Conservation (phyloP, 2,113 vertebrate genomes). For the Verasper variegatus region DNA sequence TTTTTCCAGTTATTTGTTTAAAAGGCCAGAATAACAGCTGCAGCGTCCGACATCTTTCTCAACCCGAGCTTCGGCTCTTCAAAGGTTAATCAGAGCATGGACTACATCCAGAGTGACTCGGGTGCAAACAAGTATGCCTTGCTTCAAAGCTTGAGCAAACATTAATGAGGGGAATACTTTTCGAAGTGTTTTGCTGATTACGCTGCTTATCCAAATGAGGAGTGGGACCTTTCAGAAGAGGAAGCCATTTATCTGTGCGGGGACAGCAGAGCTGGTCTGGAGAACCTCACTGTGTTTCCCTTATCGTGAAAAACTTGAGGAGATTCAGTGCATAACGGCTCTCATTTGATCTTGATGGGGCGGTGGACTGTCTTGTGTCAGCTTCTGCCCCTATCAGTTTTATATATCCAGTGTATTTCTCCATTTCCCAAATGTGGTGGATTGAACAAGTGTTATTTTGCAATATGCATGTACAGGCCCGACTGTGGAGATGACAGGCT, state of each 20-base stretch:
- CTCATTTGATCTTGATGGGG: constrained; percentile 72
- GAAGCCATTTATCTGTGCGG: constrained; percentile 76
- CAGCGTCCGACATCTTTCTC: too few relatives aligned
- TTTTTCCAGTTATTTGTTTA: constrained; percentile 31
- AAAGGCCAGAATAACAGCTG: constrained; percentile 18
- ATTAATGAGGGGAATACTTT: constrained; percentile 67
- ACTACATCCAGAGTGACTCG: constrained; percentile 41
- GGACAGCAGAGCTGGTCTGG: constrained; percentile 76
- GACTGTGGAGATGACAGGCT: constrained; percentile 17
- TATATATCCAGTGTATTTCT: constrained; percentile 57
- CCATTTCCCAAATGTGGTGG: constrained; percentile 52
- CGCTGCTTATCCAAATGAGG: constrained; percentile 71
- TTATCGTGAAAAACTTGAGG: constrained; percentile 73
- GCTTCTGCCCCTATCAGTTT: constrained; percentile 50
- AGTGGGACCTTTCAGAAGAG: constrained; percentile 77
- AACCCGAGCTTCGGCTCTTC: constrained; percentile 20
- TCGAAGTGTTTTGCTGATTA: constrained; percentile 69
- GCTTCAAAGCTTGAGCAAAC: constrained; percentile 45
- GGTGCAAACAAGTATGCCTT: constrained; percentile 51
- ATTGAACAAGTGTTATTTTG: constrained; percentile 58
- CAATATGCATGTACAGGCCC: constrained; percentile 37
- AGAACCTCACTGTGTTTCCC: constrained; percentile 72
- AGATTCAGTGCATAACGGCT: constrained; percentile 57
- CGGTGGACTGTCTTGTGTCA: constrained; percentile 70
- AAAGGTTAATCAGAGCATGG: constrained; percentile 37